Percentiles rank a stretch among this genome's conserved stretches.
phyloP scores from a whole-genome alignment of 1,140 invertebrate genomes.

The Pogonomyrmex californicus region DNA sequence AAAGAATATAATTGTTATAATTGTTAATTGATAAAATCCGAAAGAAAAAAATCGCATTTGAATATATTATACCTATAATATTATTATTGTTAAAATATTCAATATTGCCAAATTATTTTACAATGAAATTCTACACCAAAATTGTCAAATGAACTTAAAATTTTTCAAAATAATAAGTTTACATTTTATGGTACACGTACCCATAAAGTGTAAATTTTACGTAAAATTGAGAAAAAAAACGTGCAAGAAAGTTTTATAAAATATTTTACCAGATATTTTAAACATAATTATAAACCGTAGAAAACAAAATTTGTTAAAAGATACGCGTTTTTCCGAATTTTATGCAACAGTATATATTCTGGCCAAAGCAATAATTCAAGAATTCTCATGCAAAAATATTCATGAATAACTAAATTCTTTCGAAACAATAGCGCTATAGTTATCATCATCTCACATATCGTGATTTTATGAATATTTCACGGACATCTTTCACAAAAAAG shows the following conservation, averaged over 20 bases:
- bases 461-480: constrained; percentile 20
- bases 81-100: background rate
- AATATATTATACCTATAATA: background rate
- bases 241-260: background rate
- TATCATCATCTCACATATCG: background rate
- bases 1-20: background rate
- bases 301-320: background rate
- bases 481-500: background rate
- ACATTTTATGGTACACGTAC: background rate
- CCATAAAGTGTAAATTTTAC: background rate
- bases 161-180: background rate
- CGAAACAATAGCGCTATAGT: too few species aligned
- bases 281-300: background rate
- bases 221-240: background rate
- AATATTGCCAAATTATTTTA: background rate
- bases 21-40: too few species aligned
- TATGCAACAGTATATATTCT: background rate
- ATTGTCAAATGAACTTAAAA: background rate
- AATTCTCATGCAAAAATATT: constrained; percentile 6
- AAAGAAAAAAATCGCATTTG: background rate
- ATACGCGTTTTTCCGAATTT: background rate
- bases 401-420: constrained; percentile 7
- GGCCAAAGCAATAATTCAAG: background rate
- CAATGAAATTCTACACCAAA: background rate
- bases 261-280: constrained; percentile 14